Percentiles rank a stretch among this genome's conserved stretches.
Conservation (phyloP, 37 sponge, comb jelly and placozoan genomes). For the Amphimedon queenslandica region DNA sequence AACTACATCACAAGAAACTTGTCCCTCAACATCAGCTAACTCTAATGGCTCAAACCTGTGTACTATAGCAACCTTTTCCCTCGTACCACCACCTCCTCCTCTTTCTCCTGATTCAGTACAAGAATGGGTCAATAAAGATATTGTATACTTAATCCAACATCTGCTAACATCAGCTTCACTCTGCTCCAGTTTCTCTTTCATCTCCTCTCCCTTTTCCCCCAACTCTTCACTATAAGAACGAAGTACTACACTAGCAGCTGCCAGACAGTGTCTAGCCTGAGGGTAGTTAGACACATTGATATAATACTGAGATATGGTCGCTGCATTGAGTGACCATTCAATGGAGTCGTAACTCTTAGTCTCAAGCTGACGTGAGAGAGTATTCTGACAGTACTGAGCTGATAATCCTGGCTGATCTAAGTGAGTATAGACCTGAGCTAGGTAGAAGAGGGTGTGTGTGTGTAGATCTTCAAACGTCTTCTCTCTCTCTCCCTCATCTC, state of each 20-base stretch:
- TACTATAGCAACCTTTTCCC: constrained; percentile 23
- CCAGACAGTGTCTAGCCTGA: constrained; percentile 84
- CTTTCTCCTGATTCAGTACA: constrained; percentile 21
- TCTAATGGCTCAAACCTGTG: constrained; percentile 39
- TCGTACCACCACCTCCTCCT: background rate
- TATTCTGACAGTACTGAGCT: constrained; percentile 83
- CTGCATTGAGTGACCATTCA: constrained; percentile 84
- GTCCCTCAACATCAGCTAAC: constrained; percentile 43
- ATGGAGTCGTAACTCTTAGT: constrained; percentile 54
- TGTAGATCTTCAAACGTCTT: constrained; percentile 72
- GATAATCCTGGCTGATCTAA: constrained; percentile 54
- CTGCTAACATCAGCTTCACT: constrained; percentile 77
- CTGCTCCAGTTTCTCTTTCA: constrained; percentile 44
- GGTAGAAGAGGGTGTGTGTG: constrained; percentile 91
- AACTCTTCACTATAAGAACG: constrained; percentile 4
- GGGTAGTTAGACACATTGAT: constrained; percentile 30
- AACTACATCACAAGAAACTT: constrained; percentile 34
- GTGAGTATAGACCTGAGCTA: constrained; percentile 91
- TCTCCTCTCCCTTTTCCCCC: constrained; percentile 1
- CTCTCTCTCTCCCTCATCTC: constrained; percentile 43
- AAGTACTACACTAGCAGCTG: constrained; percentile 49
- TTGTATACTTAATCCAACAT: constrained; percentile 88
- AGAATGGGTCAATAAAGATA: constrained; percentile 45
- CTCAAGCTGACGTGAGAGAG: constrained; percentile 80
- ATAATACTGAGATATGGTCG: constrained; percentile 90